Conservation (phyloP, 30 jellyfish, hydroid and myxozoan genomes). For the Sanderia malayensis region DNA sequence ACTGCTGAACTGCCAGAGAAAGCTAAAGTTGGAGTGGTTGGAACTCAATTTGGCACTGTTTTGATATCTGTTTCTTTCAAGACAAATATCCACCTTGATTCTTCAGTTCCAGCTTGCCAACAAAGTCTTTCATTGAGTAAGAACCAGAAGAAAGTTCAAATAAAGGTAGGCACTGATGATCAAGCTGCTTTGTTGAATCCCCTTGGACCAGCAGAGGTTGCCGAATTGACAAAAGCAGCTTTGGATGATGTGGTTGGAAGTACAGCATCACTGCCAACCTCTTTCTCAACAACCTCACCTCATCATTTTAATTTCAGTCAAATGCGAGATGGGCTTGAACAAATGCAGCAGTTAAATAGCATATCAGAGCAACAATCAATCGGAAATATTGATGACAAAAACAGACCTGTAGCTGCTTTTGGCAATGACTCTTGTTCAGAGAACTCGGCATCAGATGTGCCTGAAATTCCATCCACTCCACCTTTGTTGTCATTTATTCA, state of each 20-base stretch:
- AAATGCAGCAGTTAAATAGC: conserved; percentile 6
- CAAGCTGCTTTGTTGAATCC: conserved; percentile 32
- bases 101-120: conserved; percentile 4
- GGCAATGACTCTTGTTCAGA: conserved; percentile 43
- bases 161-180: conserved; percentile 44
- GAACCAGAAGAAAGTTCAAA: conserved; percentile 29
- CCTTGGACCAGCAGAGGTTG: conserved; percentile 65
- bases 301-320: conserved; percentile 25
- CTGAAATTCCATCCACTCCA: conserved; percentile 86
- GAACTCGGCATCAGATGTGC: conserved; percentile 45
- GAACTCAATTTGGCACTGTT: conserved; percentile 77
- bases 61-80: conserved; percentile 44
- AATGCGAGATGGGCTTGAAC: conserved; percentile 22
- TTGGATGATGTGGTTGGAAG: conserved; percentile 62
- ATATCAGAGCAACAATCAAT: conserved; percentile 39
- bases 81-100: conserved; percentile 47
- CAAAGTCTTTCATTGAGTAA: not conserved
- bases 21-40: conserved; percentile 58
- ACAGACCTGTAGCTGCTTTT: conserved; percentile 88
- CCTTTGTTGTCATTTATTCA: conserved; percentile 78
- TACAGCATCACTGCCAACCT: conserved; percentile 55
- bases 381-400: conserved; percentile 45
- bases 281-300: conserved; percentile 45
- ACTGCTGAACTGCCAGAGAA: conserved; percentile 38
- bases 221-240: conserved; percentile 87